A percentile compares a stretch with the other conserved stretches of the same genome.
Conservation (phyloP, 2,113 vertebrate genomes). For the Mandrillus leucophaeus region DNA sequence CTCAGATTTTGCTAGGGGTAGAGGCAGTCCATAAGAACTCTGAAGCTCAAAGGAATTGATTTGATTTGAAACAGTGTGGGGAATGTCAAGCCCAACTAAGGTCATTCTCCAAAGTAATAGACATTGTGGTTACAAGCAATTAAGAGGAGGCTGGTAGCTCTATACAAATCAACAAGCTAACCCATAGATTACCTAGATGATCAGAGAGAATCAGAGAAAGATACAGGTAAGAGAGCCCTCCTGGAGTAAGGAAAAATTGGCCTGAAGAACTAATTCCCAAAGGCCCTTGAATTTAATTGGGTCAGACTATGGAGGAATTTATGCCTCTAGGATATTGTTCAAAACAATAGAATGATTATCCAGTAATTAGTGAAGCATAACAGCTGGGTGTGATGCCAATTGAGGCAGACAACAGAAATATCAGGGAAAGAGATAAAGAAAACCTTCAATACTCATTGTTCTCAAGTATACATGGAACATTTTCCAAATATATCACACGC, state of each 20-base stretch:
- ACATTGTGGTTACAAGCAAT: no score
- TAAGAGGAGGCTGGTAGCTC: no score
- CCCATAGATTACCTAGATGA: not conserved
- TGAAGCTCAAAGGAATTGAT: not conserved
- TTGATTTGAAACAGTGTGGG: not conserved
- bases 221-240: not conserved
- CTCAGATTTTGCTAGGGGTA: not conserved
- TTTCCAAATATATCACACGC: not conserved
- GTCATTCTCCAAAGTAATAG: not conserved
- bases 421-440: not conserved
- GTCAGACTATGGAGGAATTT: not conserved
- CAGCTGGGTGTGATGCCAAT: not conserved
- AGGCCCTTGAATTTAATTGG: not conserved
- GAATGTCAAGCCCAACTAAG: not conserved
- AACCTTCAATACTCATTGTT: not conserved
- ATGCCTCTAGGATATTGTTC: not conserved
- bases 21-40: not conserved
- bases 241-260: not conserved
- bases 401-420: not conserved
- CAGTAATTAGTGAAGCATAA: not conserved
- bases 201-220: not conserved
- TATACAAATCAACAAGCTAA: not conserved
- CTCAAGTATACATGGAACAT: not conserved
- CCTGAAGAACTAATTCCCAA: not conserved
- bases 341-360: not conserved